phyloP scores from a whole-genome alignment of 1,140 invertebrate species.

The Drosophila nebulosa region DNA sequence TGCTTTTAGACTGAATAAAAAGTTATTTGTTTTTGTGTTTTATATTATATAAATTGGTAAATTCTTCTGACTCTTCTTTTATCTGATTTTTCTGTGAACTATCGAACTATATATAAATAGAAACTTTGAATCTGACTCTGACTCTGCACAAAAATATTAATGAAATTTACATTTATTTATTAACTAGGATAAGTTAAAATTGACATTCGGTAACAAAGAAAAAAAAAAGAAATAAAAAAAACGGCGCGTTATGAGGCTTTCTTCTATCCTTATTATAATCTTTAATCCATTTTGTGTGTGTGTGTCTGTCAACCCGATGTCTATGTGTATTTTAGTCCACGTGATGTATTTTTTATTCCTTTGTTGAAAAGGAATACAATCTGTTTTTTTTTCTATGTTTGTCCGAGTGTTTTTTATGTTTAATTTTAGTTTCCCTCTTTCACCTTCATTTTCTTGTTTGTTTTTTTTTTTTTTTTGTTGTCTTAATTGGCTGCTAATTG shows the following conservation, averaged over 20 bases:
- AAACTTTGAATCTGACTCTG: background rate
- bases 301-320: constrained; percentile 17
- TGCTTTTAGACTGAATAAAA: no score
- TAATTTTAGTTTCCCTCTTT: constrained; percentile 20
- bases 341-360: constrained; percentile 26
- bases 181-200: constrained; percentile 47
- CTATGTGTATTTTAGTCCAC: constrained; percentile 22
- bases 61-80: background rate
- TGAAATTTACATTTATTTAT: background rate
- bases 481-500: constrained; percentile 67
- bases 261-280: constrained; percentile 16
- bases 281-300: constrained; percentile 7
- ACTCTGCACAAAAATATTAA: background rate
- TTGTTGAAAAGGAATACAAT: background rate
- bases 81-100: background rate
- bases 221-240: background rate
- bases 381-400: constrained; percentile 19
- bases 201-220: constrained; percentile 62
- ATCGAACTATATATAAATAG: background rate
- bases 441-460: constrained; percentile 21
- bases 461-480: constrained; percentile 47
- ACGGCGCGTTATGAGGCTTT: constrained; percentile 5
- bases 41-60: no score
- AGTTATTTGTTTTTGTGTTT: no score
- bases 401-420: constrained; percentile 30